Evolutionary conservation across 2,113 vertebrate species (phyloP).

Genomic region (Drymodes brunneopygia): DNA sequence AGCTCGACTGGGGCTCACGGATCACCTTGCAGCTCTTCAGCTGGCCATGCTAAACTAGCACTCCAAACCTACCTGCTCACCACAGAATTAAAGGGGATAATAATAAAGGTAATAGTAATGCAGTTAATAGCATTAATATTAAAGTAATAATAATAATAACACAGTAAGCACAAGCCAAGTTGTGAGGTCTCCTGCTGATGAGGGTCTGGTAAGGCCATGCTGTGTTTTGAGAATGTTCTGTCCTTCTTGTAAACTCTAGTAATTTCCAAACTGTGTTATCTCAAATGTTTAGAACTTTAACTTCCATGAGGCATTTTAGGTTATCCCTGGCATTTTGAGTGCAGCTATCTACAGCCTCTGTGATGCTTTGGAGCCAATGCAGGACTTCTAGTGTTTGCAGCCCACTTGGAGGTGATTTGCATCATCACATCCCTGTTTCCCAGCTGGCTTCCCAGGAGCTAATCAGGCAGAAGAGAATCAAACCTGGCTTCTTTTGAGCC

Average conservation of each 20-base stretch:
- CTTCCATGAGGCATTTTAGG: not conserved
- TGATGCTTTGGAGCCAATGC: not conserved
- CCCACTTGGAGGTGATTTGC: not conserved
- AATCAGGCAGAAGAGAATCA: not conserved
- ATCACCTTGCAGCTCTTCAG: not conserved
- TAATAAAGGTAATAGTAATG: not conserved
- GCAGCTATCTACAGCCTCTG: not conserved
- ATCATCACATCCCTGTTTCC: not conserved
- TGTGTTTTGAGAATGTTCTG: not conserved
- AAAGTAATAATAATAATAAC: not conserved
- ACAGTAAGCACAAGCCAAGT: not conserved
- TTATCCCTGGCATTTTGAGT: not conserved
- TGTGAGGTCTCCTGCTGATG: not conserved
- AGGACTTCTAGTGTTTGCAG: not conserved
- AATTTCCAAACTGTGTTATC: not conserved
- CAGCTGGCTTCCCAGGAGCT: not conserved
- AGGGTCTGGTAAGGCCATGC: not conserved
- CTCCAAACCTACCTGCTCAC: not conserved
- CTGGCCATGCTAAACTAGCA: fast-evolving
- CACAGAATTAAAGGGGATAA: not conserved
- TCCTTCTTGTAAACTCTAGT: not conserved
- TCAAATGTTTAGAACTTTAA: not conserved
- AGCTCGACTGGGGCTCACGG: not conserved
- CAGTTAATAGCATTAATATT: not conserved
- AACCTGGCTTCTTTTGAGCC: not conserved